These are phyloP conservation scores for Actinia equina DNA, from an alignment of 64 coral and sea anemone species.

Conservation along the genomic window DNA sequence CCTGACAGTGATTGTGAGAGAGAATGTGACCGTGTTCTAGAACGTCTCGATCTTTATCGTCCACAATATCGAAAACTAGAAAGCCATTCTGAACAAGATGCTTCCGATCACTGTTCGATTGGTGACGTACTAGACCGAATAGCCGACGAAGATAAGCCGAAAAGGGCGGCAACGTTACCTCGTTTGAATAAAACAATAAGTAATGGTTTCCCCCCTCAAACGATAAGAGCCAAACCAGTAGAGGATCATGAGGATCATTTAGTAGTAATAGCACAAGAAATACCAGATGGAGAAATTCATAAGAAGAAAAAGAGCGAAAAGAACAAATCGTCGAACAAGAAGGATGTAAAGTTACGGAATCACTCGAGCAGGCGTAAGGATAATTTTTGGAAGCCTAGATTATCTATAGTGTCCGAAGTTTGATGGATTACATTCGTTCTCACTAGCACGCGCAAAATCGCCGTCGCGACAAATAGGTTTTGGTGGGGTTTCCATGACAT, in stretches of 20 bases:
- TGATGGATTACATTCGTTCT: background rate
- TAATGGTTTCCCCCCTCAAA: conserved; percentile 6
- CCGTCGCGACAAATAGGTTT: too few relatives aligned
- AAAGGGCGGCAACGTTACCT: background rate
- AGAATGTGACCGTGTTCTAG: background rate
- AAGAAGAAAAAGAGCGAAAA: background rate
- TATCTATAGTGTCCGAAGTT: conserved; percentile 60
- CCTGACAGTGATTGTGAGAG: background rate
- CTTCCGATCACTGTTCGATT: conserved; percentile 1
- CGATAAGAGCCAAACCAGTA: conserved; percentile 2
- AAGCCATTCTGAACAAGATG: background rate
- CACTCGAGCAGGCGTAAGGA: conserved; percentile 27
- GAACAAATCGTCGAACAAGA: background rate
- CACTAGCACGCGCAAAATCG: too few relatives aligned
- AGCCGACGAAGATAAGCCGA: conserved; percentile 8
- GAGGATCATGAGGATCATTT: background rate
- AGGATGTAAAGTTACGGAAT: conserved; percentile 35
- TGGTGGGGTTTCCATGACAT: too few relatives aligned
- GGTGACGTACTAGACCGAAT: conserved; percentile 4
- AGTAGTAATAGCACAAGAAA: background rate
- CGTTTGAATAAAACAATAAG: background rate
- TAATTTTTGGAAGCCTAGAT: conserved; percentile 35
- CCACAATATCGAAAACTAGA: background rate
- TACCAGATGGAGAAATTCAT: background rate
- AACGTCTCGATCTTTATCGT: background rate